Evolutionary conservation across 1,140 invertebrate genomes (phyloP).

Genomic region (Palaemon carinicauda): DNA sequence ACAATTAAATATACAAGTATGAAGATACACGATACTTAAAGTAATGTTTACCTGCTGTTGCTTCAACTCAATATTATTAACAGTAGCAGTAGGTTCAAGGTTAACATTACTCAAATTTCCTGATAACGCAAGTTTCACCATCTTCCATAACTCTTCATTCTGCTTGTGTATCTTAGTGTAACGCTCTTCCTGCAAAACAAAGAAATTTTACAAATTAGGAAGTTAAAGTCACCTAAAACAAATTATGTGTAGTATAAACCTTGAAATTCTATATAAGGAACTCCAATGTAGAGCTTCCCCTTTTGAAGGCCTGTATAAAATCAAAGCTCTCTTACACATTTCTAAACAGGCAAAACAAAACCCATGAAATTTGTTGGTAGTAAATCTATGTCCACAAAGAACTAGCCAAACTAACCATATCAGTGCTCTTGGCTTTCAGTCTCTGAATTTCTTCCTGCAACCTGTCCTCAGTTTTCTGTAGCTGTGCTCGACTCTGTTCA

Average conservation of each 20-base stretch:
- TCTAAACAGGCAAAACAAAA: neutral
- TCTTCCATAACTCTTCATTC: constrained; percentile 39
- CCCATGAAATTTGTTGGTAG: neutral
- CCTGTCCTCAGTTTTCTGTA: constrained; percentile 27
- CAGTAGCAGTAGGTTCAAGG: neutral
- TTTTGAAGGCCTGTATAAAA: too few relatives aligned
- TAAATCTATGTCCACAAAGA: too few relatives aligned
- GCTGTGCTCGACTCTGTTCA: neutral
- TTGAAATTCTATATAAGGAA: too few relatives aligned
- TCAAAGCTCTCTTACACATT: neutral
- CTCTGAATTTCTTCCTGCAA: constrained; percentile 28
- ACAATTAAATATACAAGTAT: too few relatives aligned
- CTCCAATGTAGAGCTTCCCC: too few relatives aligned
- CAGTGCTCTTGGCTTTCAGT: constrained; percentile 14
- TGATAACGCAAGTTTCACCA: constrained; percentile 25
- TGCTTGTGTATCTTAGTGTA: constrained; percentile 36
- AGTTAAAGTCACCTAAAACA: neutral
- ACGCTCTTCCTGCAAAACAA: constrained; percentile 10
- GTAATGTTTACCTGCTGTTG: neutral
- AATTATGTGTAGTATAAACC: neutral
- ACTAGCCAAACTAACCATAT: constrained; percentile 4
- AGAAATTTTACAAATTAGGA: neutral
- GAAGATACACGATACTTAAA: too few relatives aligned
- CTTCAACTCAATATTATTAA: neutral
- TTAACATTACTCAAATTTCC: neutral